These are phyloP conservation scores for Phymastichus coffea DNA, from an alignment of 1,140 invertebrate species.

Conservation along the genomic window DNA sequence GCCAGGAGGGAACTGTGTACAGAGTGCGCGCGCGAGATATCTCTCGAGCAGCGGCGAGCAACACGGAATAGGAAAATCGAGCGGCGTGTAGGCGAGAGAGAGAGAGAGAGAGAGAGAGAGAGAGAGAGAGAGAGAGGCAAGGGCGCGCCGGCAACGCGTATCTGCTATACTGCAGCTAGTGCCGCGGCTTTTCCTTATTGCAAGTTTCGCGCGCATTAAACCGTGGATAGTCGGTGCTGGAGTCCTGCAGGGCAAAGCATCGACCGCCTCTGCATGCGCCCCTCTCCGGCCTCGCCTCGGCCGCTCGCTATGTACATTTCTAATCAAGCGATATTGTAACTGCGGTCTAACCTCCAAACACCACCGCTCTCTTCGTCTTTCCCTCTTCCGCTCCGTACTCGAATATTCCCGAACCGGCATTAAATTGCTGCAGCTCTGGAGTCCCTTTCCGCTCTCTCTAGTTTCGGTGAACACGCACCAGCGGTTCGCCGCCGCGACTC, in stretches of 20 bases:
- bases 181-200: constrained; percentile 54
- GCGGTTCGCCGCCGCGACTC: constrained; percentile 19
- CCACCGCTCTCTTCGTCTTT: constrained; percentile 40
- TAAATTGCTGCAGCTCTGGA: constrained; percentile 40
- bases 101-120: constrained; percentile 18
- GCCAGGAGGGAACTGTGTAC: no score
- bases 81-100: no score
- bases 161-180: no score
- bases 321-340: constrained; percentile 61
- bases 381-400: constrained; percentile 23
- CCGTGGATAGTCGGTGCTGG: constrained; percentile 56
- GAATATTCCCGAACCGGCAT: constrained; percentile 40
- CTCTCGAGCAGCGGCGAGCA: constrained; percentile 16
- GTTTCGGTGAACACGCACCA: neutral
- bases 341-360: constrained; percentile 58
- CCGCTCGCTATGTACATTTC: constrained; percentile 57
- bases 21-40: constrained; percentile 34
- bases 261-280: constrained; percentile 33
- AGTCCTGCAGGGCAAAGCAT: constrained; percentile 54
- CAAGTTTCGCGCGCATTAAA: constrained; percentile 56
- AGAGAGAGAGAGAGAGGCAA: constrained; percentile 15
- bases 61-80: neutral
- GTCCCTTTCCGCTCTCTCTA: constrained; percentile 14
- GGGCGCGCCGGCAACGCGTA: constrained; percentile 25
- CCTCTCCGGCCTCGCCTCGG: neutral